Evolutionary conservation across 2,888 invertebrate genomes (phyloP).

Genomic region (Altica lythri): DNA sequence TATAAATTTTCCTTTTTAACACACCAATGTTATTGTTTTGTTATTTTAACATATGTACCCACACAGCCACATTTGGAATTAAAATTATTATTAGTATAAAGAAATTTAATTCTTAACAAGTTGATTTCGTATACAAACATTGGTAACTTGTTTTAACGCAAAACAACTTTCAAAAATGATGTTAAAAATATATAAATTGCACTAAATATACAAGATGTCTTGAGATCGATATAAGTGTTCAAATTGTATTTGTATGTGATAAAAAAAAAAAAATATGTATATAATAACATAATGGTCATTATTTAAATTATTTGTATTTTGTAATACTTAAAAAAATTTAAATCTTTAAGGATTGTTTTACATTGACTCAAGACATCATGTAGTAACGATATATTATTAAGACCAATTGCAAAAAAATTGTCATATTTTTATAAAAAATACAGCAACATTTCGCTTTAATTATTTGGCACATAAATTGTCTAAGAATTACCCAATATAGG

Average conservation of each 20-base stretch:
- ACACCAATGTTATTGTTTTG: too few relatives aligned
- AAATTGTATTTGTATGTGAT: too few relatives aligned
- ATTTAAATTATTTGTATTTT: too few relatives aligned
- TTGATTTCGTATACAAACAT: conserved; percentile 30
- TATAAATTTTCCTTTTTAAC: too few relatives aligned
- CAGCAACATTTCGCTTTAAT: conserved; percentile 31
- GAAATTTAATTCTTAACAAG: conserved; percentile 11
- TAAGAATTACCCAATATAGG: conserved; percentile 24
- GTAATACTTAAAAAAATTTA: too few relatives aligned
- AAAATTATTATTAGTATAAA: background rate
- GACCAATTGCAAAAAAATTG: conserved; percentile 34
- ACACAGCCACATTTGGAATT: too few relatives aligned
- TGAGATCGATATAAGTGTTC: conserved; percentile 12
- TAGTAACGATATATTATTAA: conserved; percentile 21
- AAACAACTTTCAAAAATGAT: conserved; percentile 30
- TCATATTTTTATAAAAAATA: conserved; percentile 38
- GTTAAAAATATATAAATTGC: conserved; percentile 38
- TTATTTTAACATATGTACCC: too few relatives aligned
- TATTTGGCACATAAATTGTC: conserved; percentile 38
- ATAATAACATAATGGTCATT: too few relatives aligned
- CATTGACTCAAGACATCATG: conserved; percentile 8
- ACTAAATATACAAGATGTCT: conserved; percentile 30
- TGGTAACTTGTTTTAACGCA: conserved; percentile 37
- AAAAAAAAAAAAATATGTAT: too few relatives aligned
- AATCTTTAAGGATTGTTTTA: too few relatives aligned